A percentile compares a stretch with the other conserved stretches of the same genome.
These are phyloP conservation scores for Podarcis siculus DNA, from an alignment of 2,797 vertebrate species.

Conservation along the genomic window DNA sequence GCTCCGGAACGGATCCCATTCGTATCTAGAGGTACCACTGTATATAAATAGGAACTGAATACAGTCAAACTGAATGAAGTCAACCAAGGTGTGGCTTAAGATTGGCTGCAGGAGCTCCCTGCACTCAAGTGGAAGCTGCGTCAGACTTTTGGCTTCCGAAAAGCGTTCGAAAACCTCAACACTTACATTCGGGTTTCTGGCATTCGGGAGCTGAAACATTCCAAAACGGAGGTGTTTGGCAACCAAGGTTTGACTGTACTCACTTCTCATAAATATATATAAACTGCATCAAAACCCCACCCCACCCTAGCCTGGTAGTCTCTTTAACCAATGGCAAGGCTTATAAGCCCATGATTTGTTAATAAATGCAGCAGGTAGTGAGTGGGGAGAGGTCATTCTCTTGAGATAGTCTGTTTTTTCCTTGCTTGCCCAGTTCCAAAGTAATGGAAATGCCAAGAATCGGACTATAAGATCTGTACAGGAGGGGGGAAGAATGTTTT, in stretches of 20 bases:
- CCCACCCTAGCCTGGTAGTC: background rate
- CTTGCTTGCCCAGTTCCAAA: background rate
- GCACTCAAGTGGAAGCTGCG: no score
- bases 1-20: no score
- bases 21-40: no score
- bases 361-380: background rate
- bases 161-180: no score
- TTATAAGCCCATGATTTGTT: background rate
- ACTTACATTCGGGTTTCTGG: no score
- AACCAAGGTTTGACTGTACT: no score
- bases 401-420: background rate
- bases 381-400: background rate
- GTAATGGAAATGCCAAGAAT: background rate
- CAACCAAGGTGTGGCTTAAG: background rate
- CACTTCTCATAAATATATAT: background rate
- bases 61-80: background rate
- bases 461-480: background rate
- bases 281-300: background rate
- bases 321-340: background rate
- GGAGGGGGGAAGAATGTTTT: accelerated
- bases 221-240: no score
- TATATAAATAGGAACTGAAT: background rate
- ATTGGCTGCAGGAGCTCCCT: no score
- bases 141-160: no score
- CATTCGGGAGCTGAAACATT: no score